Evolutionary conservation across 2,797 vertebrate species (phyloP), one percentile per base, ranked within the genome.

Genomic region (Liasis olivaceus): DNA sequence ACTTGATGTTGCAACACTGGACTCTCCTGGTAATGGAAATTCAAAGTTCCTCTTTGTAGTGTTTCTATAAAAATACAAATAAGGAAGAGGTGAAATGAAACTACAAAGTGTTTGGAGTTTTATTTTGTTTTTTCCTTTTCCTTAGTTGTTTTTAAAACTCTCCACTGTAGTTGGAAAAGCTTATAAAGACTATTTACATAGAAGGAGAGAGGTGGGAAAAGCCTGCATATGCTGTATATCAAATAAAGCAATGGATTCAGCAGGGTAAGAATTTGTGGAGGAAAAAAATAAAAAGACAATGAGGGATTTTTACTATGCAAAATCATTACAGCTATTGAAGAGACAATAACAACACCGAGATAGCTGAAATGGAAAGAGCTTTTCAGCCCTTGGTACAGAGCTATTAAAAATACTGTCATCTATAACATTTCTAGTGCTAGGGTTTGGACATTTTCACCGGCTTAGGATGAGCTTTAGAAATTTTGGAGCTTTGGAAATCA

Each of bases 51-150:
- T 96, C 97, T 98, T 98, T 97, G 97, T 95, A 97, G 94, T 94
- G 97, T 97, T 98, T 97, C 97, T 97, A 97, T 97, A 96, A 97
- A 98, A 98, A 84, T 94, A 97, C 97, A 97, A 98, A 98, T 98
- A 96, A 95, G 97, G 98, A 98, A 98, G 97, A 98, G 95, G 97
- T 98, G 97, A 98, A 98, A 97, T 94, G 92, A 97, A 98, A 97
- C 94, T 94, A 94, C 96, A 97, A 97, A 97, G 91, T 89, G 96
- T 47, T 92, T 94, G 90, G 85, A 85, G 96, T 95, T 81, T 95
- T 90, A 2, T 36, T 36, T 36, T 36, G 36, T 36, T 36, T 36
- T 36, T 36, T 36, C 36, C 97, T 97, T 96, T 54, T 81, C 93
- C 97, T 24, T 64, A 56, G 95, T 93, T 92, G 81, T 96, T 96